phyloP scores from a whole-genome alignment of 2,113 vertebrate species.

The Uria aalge region DNA sequence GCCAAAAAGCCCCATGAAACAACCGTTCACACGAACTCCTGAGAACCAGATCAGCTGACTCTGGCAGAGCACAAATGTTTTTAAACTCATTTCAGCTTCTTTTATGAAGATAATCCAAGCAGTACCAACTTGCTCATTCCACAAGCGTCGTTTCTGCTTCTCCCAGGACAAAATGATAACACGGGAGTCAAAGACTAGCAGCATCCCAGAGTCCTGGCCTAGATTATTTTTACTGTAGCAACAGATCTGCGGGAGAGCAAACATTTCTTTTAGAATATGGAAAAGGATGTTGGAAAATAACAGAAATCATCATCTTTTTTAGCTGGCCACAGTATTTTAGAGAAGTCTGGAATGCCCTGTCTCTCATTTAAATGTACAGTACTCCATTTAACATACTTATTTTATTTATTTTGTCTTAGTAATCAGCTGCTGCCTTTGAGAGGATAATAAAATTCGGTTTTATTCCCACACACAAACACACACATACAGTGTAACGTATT shows the following conservation, averaged over 20 bases:
- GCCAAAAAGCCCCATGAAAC: not conserved
- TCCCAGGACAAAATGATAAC: slow-evolving; percentile 30
- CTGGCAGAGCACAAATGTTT: slow-evolving; percentile 37
- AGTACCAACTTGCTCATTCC: slow-evolving; percentile 41
- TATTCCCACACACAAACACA: not conserved
- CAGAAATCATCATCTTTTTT: not conserved
- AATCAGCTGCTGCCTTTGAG: slow-evolving; percentile 38
- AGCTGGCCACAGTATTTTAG: not conserved
- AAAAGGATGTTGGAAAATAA: not conserved
- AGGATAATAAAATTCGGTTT: slow-evolving; percentile 3
- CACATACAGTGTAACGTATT: slow-evolving; percentile 10
- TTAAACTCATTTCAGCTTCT: slow-evolving; percentile 31
- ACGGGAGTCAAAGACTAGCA: not conserved
- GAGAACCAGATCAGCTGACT: slow-evolving; percentile 41
- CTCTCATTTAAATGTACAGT: not conserved
- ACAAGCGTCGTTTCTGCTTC: slow-evolving; percentile 25
- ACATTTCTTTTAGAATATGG: not conserved
- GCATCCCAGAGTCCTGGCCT: not conserved
- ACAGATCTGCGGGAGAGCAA: not conserved
- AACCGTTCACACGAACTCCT: slow-evolving; percentile 11
- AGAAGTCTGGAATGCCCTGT: not conserved
- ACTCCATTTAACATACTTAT: not conserved
- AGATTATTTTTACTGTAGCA: not conserved
- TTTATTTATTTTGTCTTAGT: slow-evolving; percentile 22
- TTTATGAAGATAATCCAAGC: slow-evolving; percentile 57